phyloP scores from a whole-genome alignment of 2,888 invertebrate genomes.

The Nomada hirtipes region DNA sequence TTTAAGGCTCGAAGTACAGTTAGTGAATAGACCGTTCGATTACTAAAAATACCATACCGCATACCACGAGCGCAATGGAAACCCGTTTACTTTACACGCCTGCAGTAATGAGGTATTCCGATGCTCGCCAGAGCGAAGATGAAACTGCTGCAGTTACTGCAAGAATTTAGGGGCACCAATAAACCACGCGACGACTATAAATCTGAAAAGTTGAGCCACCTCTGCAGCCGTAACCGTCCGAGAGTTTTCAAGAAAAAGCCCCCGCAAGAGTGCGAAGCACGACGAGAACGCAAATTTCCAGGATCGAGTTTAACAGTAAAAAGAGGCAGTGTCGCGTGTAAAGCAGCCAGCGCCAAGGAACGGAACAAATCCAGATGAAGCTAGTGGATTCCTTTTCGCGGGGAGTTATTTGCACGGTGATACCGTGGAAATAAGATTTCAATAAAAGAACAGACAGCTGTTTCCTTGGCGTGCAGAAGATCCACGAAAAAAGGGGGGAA shows the following conservation, averaged over 20 bases:
- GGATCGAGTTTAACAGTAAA: conserved; percentile 7
- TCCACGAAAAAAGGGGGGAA: too few relatives aligned
- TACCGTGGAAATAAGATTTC: conserved; percentile 46
- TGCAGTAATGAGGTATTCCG: not conserved
- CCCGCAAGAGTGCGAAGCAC: not conserved
- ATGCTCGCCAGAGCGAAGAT: not conserved
- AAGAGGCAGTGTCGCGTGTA: conserved; percentile 24
- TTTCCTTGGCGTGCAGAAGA: conserved; percentile 11
- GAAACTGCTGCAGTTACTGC: not conserved
- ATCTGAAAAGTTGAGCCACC: not conserved
- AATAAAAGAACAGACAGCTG: conserved; percentile 46
- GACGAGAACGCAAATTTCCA: not conserved
- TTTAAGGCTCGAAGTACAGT: too few relatives aligned
- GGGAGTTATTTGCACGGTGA: conserved; percentile 32
- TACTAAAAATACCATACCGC: not conserved
- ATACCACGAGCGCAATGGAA: not conserved
- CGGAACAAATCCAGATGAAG: conserved; percentile 40
- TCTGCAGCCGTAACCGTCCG: not conserved
- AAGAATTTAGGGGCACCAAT: not conserved
- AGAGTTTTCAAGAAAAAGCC: not conserved
- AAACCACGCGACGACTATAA: not conserved
- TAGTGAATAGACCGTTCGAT: not conserved
- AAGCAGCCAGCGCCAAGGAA: conserved; percentile 31
- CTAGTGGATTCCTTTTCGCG: not conserved
- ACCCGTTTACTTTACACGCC: not conserved